A percentile compares a stretch with the other conserved stretches of the same genome.
These are phyloP conservation scores for Styela clava DNA, from an alignment of 23 tunicate genomes.

Conservation along the genomic window DNA sequence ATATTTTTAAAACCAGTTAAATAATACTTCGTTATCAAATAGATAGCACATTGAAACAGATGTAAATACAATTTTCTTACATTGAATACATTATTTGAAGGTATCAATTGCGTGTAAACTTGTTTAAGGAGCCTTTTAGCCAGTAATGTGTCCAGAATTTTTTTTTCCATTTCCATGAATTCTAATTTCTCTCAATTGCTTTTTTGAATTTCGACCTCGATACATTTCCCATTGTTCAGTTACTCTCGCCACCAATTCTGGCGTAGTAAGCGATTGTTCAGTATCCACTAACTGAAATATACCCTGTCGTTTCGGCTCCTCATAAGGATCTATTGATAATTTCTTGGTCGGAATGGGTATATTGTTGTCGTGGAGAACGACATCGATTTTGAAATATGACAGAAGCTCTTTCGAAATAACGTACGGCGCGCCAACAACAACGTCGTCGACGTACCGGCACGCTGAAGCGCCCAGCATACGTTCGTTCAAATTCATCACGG, in stretches of 20 bases:
- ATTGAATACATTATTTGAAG: no score
- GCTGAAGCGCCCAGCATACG: conserved; percentile 86
- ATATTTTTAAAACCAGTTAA: no score
- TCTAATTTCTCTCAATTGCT: conserved; percentile 60
- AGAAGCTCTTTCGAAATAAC: conserved; percentile 57
- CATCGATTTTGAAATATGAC: conserved; percentile 72
- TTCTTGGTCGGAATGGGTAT: conserved; percentile 44
- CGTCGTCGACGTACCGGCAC: conserved; percentile 89
- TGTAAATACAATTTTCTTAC: no score
- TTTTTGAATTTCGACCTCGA: conserved; percentile 46
- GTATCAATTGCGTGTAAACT: no score
- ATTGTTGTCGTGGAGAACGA: conserved; percentile 83
- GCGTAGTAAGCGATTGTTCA: conserved; percentile 49
- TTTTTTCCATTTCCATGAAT: no score
- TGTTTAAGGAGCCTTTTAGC: no score
- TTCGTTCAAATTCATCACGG: conserved; percentile 95
- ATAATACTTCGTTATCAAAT: no score
- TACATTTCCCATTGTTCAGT: conserved; percentile 62
- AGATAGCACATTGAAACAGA: no score
- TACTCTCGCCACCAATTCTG: conserved; percentile 61
- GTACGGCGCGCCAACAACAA: conserved; percentile 95
- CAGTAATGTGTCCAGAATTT: no score
- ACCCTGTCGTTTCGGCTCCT: conserved; percentile 40
- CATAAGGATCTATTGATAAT: conserved; percentile 59
- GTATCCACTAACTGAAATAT: conserved; percentile 46